Base-by-base conservation (phyloP, 2,113 vertebrate genomes). In the Varanus salvator region DNA sequence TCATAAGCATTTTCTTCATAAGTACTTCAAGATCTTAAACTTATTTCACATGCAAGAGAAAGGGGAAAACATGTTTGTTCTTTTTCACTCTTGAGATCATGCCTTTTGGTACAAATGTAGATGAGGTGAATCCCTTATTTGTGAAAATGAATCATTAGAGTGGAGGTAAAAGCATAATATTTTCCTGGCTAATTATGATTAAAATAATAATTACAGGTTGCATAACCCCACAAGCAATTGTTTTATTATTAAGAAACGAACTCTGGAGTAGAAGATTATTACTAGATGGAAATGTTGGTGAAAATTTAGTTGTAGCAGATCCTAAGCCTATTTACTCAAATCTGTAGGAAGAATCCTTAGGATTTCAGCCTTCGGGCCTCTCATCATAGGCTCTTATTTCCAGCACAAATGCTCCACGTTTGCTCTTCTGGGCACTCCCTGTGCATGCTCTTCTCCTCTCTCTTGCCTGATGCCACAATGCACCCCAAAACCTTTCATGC, bases 221-320 rank as follows among this genome's bases (percentile, higher is more conserved):
- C n/a, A 87, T 90, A 93, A 93, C 84, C 76, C 78, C 94, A 95
- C 71, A 92, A 87, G 83, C 88, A 92, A 94, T 92, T 87, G 92
- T 95, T 92, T 93, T 95, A 94, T 76, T 87, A 95, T 48, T 91
- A 93, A 90, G 89, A 91, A 95, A 93, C 85, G 92, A 87, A 25
- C 85, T 87, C 50, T 81, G 90, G n/a, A n/a, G n/a, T n/a, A n/a
- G n/a, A 94, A 29, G 11, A 23, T 23, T 76, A 27, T 66, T 84
- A n/a, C 50, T 76, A 84, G 27, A 84, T 83, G 52, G 6, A 21
- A 54, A 54, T 34, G 21, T n/a, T 60, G 38, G 27, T 31, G 34
- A 9, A 84, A 60, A 75, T 12, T 44, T 74, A 83, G 69, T 31
- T 75, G 21, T 12, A 23, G 8, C 15, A 19, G 77, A 54, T 52